phyloP scores from a whole-genome alignment of 2,888 invertebrate genomes.

The Halictus ligatus region DNA sequence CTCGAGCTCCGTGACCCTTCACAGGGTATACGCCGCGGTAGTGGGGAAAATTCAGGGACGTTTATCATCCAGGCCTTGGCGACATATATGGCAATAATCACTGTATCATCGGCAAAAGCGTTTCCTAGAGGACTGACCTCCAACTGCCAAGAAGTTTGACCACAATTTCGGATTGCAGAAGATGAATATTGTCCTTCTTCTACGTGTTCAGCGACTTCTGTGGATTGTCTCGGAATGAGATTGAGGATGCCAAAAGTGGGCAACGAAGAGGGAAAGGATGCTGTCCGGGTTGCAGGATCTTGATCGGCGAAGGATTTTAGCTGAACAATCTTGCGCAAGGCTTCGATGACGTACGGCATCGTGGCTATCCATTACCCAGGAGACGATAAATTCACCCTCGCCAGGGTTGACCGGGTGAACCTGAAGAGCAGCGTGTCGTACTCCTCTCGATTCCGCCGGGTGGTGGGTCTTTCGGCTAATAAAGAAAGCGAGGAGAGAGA shows the following conservation, averaged over 20 bases:
- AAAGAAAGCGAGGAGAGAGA: conserved; percentile 62
- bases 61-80: no score
- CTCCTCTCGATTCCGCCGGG: conserved; percentile 67
- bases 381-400: conserved; percentile 73
- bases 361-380: conserved; percentile 74
- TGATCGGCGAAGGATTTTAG: conserved; percentile 52
- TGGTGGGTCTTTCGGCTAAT: conserved; percentile 75
- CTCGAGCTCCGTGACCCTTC: no score
- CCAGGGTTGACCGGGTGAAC: conserved; percentile 74
- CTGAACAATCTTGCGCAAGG: conserved; percentile 61
- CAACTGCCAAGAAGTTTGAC: neutral
- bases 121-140: neutral
- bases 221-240: no score
- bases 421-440: conserved; percentile 71
- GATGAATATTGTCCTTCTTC: no score
- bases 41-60: no score
- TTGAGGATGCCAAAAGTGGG: neutral
- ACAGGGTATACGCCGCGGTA: no score
- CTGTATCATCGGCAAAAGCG: no score
- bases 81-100: no score
- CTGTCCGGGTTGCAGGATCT: conserved; percentile 43
- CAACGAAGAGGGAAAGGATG: neutral
- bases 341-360: conserved; percentile 75
- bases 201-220: no score
- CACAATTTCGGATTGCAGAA: no score